Percentiles rank a stretch among this genome's conserved stretches.
phyloP scores from a whole-genome alignment of 2,888 invertebrate genomes.

The Euzetes globulus region DNA sequence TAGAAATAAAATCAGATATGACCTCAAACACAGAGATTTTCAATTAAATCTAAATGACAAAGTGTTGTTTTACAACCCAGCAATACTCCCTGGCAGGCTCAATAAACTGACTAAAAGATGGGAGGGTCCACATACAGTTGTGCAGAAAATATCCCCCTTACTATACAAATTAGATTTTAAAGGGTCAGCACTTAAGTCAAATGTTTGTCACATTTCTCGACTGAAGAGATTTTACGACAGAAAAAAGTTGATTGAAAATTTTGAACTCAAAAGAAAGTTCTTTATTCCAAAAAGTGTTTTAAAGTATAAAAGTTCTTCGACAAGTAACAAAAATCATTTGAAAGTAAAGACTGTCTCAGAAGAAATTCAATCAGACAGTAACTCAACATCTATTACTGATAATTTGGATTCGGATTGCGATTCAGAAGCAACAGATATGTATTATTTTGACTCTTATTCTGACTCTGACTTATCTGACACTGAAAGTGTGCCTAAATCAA shows the following conservation, averaged over 20 bases:
- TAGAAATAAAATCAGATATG: neutral
- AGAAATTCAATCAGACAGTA: too few species aligned
- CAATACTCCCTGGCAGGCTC: neutral
- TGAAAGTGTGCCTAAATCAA: neutral
- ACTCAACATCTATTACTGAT: too few species aligned
- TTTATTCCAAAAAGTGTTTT: neutral
- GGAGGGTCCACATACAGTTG: neutral
- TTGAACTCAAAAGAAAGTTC: neutral
- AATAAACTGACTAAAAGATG: neutral
- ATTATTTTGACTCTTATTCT: neutral
- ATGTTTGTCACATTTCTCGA: neutral
- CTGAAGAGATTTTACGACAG: neutral
- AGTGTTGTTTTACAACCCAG: slow-evolving; percentile 7
- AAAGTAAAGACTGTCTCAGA: neutral
- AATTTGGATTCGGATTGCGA: too few species aligned
- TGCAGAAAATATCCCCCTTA: neutral
- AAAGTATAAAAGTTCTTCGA: neutral
- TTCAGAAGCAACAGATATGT: neutral
- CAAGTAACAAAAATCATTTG: neutral
- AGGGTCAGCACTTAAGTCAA: slow-evolving; percentile 7
- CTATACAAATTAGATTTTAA: neutral
- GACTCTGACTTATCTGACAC: neutral
- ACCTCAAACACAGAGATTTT: neutral
- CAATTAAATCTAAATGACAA: neutral
- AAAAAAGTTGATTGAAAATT: neutral